Base-by-base conservation (phyloP, 2,888 invertebrate genomes). In the Philereme transversata region DNA sequence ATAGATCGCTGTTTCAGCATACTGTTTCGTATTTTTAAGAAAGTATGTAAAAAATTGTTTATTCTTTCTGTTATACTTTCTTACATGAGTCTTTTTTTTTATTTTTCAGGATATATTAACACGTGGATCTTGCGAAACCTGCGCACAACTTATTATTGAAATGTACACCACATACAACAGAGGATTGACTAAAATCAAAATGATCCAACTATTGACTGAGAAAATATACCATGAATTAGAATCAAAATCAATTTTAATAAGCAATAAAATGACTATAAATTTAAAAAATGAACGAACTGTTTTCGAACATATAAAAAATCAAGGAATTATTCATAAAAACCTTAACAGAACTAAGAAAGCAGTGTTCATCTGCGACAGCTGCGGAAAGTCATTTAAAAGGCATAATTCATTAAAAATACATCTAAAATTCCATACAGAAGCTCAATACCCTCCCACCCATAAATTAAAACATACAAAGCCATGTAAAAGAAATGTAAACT, bases 101-200 rank as follows among this genome's bases (percentile, higher is more conserved):
- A 6, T 40, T 22, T 52, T 52, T 52, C 51, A 52, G 44, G 44
- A 52, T 11, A 44, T 52, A 22, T 9, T 51, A 51, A 4, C 41
- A 22, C 9, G 8, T 2, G 8, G 41, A 40, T 38, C 50, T 44
- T 52, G 51, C 35, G 44, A 44, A 52, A 34, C n/a, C 1, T 52
- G 51, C 7, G 10, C 51, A 5, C 10, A 52, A 44, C 51, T 52
- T 6, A 52, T 52, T 3, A 11, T 52, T 10, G 44, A 52, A 10
- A 52, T 52, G 51, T 44, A 52, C 35, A 44, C 44, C 5, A 35
- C 51, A 44, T 36, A 44, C 44, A 52, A 35, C 6, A 43, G 44
- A 22, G 50, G 50, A 22, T 33, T 51, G 9, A 40, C 10, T 11
- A 51, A 40, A 51, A 40, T 51, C 9, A 40, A 51, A 51, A 10